Evolutionary conservation across 1,140 invertebrate species (phyloP).

Genomic region (Aphaenogaster floridana): DNA sequence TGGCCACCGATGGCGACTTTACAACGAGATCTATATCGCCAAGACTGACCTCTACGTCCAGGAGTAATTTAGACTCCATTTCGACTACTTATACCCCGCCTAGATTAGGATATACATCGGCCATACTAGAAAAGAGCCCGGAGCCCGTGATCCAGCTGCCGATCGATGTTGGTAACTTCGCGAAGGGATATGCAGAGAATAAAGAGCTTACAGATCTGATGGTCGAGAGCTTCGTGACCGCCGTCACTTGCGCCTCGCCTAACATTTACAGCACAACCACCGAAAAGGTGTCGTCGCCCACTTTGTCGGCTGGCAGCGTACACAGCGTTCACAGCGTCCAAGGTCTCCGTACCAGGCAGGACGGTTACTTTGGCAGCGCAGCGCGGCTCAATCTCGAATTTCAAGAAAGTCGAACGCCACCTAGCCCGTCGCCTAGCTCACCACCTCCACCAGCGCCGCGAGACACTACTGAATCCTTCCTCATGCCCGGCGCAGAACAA

Average conservation of each 20-base stretch:
- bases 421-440: conserved; percentile 88
- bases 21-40: conserved; percentile 85
- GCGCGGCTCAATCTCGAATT: conserved; percentile 86
- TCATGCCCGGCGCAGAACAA: conserved; percentile 82
- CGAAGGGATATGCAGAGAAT: conserved; percentile 86
- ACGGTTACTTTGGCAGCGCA: conserved; percentile 88
- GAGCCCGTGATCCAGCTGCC: conserved; percentile 84
- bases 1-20: conserved; percentile 85
- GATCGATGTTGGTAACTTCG: conserved; percentile 85
- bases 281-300: conserved; percentile 89
- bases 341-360: conserved; percentile 89
- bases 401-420: conserved; percentile 86
- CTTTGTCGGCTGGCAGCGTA: conserved; percentile 88
- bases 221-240: conserved; percentile 86
- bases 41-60: conserved; percentile 84
- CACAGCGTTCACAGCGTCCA: conserved; percentile 83
- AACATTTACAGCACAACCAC: conserved; percentile 85
- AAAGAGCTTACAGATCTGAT: conserved; percentile 86
- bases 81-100: conserved; percentile 83
- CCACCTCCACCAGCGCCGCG: conserved; percentile 93
- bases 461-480: conserved; percentile 87
- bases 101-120: conserved; percentile 79
- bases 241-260: conserved; percentile 85
- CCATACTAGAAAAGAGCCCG: conserved; percentile 82
- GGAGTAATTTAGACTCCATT: conserved; percentile 83